Percentiles rank a stretch among this genome's conserved stretches.
phyloP scores from a whole-genome alignment of 2,113 vertebrate species.

The Calyptommatus sinebrachiatus region DNA sequence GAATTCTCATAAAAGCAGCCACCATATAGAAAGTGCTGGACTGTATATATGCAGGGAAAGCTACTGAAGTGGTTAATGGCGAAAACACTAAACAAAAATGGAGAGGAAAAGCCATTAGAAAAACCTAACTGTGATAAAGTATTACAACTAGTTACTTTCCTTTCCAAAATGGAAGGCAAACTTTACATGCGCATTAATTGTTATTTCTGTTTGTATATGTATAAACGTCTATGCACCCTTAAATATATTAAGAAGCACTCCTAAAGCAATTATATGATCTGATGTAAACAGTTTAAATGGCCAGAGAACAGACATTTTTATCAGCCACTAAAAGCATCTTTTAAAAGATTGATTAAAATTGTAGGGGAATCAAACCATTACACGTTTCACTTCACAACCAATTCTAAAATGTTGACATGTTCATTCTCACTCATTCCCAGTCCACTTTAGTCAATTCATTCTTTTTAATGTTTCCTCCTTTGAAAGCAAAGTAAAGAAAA shows the following conservation, averaged over 20 bases:
- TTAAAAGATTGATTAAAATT: conserved; percentile 53
- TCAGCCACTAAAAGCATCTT: conserved; percentile 47
- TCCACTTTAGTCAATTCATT: conserved; percentile 32
- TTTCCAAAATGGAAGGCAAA: not conserved
- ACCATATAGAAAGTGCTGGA: not conserved
- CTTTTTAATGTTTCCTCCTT: conserved; percentile 10
- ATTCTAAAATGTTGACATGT: conserved; percentile 38
- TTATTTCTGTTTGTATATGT: conserved; percentile 43
- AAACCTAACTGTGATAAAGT: not conserved
- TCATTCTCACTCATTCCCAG: conserved; percentile 41
- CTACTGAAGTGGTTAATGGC: conserved; percentile 42
- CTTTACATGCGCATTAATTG: conserved; percentile 40
- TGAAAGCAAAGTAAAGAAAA: conserved; percentile 5
- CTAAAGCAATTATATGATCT: conserved; percentile 10
- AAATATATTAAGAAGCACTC: conserved; percentile 34
- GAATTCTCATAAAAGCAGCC: conserved; percentile 8
- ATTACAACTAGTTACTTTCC: conserved; percentile 1
- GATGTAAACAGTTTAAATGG: conserved; percentile 37
- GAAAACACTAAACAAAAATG: conserved; percentile 36
- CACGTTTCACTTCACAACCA: conserved; percentile 34
- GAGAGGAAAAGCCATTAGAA: conserved; percentile 34
- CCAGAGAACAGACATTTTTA: conserved; percentile 40
- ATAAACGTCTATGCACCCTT: conserved; percentile 36
- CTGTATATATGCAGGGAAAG: not conserved
- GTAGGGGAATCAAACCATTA: conserved; percentile 41